Base-by-base conservation (phyloP, 2,797 vertebrate species). In the Pygocentrus nattereri region DNA sequence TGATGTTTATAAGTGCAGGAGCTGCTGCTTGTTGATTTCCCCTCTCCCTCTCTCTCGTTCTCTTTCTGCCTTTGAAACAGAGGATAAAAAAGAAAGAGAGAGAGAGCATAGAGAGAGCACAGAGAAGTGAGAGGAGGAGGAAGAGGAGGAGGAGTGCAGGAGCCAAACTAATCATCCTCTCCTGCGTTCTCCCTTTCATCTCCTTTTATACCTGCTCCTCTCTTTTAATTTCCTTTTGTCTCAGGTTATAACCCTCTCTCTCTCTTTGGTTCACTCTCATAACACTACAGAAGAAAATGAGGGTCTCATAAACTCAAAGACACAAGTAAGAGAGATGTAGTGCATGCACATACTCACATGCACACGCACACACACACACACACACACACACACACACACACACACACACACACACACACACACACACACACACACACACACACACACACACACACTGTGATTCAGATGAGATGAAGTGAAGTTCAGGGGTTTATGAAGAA, bases 1-100 rank as follows among this genome's bases (percentile, higher is more conserved):
- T 85, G 81, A 76, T 92, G 90, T 92, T 90, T 91, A 85, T 92
- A 91, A 92, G 91, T 90, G 92, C 86, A 82, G 87, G 88, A 90
- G 88, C 89, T 86, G 88, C 90, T 88, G 87, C 80, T 81, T 87
- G 86, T 90, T 89, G 86, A 87, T 90, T 89, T 89, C 86, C 76
- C 76, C 79, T 84, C 79, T 68, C 71, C 78, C 72, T 77, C 79
- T 82, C 62, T 76, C 76, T 74, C 80, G 82, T 76, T 72, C 71
- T 81, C 75, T 74, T 76, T 84, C 74, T 67, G 58, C 68, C 58
- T 77, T 78, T 82, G 80, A 82, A 82, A 82, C 74, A 50, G 67
- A 82, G 82, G 69, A 79, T 79, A 85, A 78, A 74, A 85, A 38
- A 21, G 25, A 13, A n/a, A 59, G 25, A 34, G 50, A 27, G 69